Conservation (phyloP, 2,797 vertebrate genomes). For the Sternarchorhynchus goeldii region DNA sequence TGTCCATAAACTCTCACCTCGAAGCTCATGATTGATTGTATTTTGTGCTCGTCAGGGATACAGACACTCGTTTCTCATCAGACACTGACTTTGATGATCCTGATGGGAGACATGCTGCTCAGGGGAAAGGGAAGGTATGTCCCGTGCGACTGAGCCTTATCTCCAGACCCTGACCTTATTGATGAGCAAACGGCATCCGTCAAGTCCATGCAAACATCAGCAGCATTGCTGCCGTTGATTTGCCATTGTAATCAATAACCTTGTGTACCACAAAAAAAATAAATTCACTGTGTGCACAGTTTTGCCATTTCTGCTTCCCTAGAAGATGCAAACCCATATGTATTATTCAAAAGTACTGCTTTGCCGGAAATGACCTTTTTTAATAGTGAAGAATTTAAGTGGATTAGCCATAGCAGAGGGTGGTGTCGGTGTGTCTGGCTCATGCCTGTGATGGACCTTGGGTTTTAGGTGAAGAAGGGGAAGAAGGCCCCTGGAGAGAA, state of each 20-base stretch:
- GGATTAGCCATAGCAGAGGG: background rate
- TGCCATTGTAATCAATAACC: background rate
- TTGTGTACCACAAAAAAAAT: background rate
- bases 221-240: background rate
- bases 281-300: no score
- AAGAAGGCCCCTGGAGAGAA: slow-evolving; percentile 91
- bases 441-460: background rate
- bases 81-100: slow-evolving; percentile 95
- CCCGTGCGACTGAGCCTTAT: background rate
- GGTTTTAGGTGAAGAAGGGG: slow-evolving; percentile 91
- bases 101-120: slow-evolving; percentile 87
- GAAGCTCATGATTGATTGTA: background rate
- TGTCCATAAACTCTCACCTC: background rate
- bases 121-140: slow-evolving; percentile 86
- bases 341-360: no score
- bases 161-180: slow-evolving; percentile 13
- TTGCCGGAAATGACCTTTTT: no score
- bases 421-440: background rate
- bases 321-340: no score
- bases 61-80: slow-evolving; percentile 94
- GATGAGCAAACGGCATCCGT: background rate
- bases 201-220: background rate
- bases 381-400: no score
- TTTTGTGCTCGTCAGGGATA: slow-evolving; percentile 78
- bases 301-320: no score